Evolutionary conservation across 2,888 invertebrate genomes (phyloP), one percentile per base, ranked within the genome.

Genomic region (Congeria kusceri): DNA sequence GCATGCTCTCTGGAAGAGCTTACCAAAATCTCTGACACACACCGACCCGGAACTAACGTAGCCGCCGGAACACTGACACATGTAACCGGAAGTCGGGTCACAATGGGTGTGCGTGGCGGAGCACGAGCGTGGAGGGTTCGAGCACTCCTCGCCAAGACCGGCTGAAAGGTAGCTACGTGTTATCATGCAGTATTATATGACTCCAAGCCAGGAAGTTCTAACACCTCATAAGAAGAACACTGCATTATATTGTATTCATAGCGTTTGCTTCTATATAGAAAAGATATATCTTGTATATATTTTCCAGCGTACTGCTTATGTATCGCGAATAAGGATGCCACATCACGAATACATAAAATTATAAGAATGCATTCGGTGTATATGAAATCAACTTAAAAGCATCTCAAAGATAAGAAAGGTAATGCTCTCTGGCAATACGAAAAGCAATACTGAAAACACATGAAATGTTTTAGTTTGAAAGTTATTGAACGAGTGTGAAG

Each of bases 31-130:
- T 7, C 9, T 1, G 9, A 39, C 15, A 11, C 39, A 5, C 1
- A 5, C 1, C 9, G 3, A 39, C 39, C 39, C 9, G 15, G 15
- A 39, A 11, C 1, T 5, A 15, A 39, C 39, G 9, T 4, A 23
- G 11, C 61, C 39, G 0, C 18, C 32, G 29, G 29, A 20, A 49
- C 72, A 73, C n/a, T 66, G 66, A 39, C 72, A 73, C 13, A 28
- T 47, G 39, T 57, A 56, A 49, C 18, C 20, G 27, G 32, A 39
- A 20, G 20, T 20, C 49, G 49, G 5, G 44, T 32, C 39, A 32
- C 62, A 62, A 20, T 20, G 1, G 20, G 62, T 39, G 32, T 62
- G 9, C 1, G 13, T 39, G 39, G 39, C 39, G 4, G 20, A 18
- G 32, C 62, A 62, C 5, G 62, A 13, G 4, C n/a, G 13, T 15